A percentile compares a stretch with the other conserved stretches of the same genome.
Conservation (phyloP, 2,888 invertebrate species). For the Halocaridina rubra region DNA sequence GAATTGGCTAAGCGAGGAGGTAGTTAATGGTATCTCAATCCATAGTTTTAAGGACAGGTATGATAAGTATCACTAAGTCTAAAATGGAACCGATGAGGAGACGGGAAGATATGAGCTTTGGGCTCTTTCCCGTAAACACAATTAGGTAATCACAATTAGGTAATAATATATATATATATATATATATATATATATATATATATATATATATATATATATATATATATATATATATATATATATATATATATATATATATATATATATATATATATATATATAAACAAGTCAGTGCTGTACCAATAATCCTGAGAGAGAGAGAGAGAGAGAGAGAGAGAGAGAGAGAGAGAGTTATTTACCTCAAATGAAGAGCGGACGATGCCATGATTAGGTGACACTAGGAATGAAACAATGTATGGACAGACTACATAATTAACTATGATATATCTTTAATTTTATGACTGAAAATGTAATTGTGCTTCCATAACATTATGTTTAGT, state of each 20-base stretch:
- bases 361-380: too few relatives aligned
- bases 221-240: slow-evolving; percentile 21
- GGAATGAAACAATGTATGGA: background rate
- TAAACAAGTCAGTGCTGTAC: background rate
- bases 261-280: background rate
- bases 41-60: too few relatives aligned
- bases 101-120: too few relatives aligned
- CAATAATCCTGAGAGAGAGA: background rate
- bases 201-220: slow-evolving; percentile 57
- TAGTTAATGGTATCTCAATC: too few relatives aligned
- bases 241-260: background rate
- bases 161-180: background rate
- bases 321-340: slow-evolving; percentile 7
- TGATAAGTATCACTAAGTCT: too few relatives aligned
- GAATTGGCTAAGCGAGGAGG: too few relatives aligned
- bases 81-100: too few relatives aligned
- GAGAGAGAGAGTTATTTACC: slow-evolving; percentile 22
- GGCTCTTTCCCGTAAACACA: too few relatives aligned
- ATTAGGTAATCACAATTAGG: too few relatives aligned
- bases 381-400: too few relatives aligned
- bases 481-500: background rate
- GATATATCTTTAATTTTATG: background rate
- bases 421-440: background rate
- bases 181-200: slow-evolving; percentile 64
- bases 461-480: background rate